A percentile compares a stretch with the other conserved stretches of the same genome.
These are phyloP conservation scores for Fratercula arctica DNA, from an alignment of 2,797 vertebrate genomes.

Conservation along the genomic window DNA sequence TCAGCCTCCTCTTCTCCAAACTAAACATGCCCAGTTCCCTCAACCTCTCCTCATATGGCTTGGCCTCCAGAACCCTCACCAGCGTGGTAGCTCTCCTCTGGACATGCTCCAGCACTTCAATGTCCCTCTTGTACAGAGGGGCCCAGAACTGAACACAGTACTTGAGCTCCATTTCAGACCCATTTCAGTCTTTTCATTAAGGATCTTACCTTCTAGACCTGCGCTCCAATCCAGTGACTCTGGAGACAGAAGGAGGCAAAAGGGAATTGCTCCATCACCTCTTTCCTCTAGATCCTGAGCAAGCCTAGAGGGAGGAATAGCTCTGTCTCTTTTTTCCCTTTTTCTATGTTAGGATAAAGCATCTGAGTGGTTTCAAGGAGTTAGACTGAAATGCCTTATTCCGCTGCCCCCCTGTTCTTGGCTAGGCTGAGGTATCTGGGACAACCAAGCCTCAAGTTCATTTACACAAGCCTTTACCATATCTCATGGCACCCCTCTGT, in stretches of 20 bases:
- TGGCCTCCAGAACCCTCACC: too few relatives aligned
- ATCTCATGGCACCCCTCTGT: neutral
- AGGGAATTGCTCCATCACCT: neutral
- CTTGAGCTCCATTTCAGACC: neutral
- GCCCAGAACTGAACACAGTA: too few relatives aligned
- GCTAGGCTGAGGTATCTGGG: neutral
- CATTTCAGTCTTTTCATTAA: neutral
- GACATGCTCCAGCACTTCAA: too few relatives aligned
- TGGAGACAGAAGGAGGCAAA: neutral
- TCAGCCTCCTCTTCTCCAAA: too few relatives aligned
- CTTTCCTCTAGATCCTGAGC: neutral
- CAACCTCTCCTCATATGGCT: too few relatives aligned
- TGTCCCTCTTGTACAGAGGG: too few relatives aligned
- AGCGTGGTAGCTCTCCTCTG: too few relatives aligned
- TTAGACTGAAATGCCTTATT: neutral
- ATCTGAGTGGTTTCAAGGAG: neutral
- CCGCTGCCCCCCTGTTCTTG: neutral
- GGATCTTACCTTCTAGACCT: neutral
- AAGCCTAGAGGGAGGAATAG: neutral
- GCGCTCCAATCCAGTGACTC: rapidly evolving
- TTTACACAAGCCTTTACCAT: neutral
- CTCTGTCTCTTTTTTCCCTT: neutral
- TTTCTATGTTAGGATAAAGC: neutral
- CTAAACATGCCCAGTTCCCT: too few relatives aligned
- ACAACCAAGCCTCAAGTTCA: neutral